Base-by-base conservation (phyloP, 1,140 invertebrate genomes). In the Polypedilum pembai region DNA sequence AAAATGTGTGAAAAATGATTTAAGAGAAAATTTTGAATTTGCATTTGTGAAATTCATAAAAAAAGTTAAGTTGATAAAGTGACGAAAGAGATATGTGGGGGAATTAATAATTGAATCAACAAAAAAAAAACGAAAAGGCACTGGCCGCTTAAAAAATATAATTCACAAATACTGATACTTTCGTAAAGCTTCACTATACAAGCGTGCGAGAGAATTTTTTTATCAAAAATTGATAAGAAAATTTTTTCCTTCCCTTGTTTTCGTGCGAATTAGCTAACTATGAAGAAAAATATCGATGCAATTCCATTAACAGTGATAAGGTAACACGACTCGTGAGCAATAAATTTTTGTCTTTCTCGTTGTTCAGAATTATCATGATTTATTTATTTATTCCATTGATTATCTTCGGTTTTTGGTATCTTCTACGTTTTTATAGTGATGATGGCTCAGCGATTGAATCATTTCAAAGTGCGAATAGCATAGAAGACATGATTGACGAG, bases 231-330 rank as follows among this genome's bases (percentile, higher is more conserved):
- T 56, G 45, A 56, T 56, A 56, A 56, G 45, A 56, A 56, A 10
- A 56, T n/a, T 5, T 69, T 69, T 21, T 69, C 5, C 65, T 69
- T 10, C 65, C 17, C 20, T 10, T 69, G 24, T 20, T 69, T 69
- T 69, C 17, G 17, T 21, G 65, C 17, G 20, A 69, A 69, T 18
- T 10, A 69, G 20, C 17, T n/a, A 69, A 69, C 3, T 18, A 69
- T 69, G 65, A 69, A 69, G 65, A 69, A 69, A 20, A 69, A 69
- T 8, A n/a, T 69, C 18, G 65, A 69, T 69, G 65, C 65, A 69
- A 69, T 69, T 69, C 65, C 65, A 69, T 21, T 69, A 69, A 69
- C 65, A 21, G 65, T 69, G 65, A 69, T 69, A 69, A 69, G 65
- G 65, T 69, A 69, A 21, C 15, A 18, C 65, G 5, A 69, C 18